Evolutionary conservation across 2,888 invertebrate genomes (phyloP).

Genomic region (Molanna angustata): DNA sequence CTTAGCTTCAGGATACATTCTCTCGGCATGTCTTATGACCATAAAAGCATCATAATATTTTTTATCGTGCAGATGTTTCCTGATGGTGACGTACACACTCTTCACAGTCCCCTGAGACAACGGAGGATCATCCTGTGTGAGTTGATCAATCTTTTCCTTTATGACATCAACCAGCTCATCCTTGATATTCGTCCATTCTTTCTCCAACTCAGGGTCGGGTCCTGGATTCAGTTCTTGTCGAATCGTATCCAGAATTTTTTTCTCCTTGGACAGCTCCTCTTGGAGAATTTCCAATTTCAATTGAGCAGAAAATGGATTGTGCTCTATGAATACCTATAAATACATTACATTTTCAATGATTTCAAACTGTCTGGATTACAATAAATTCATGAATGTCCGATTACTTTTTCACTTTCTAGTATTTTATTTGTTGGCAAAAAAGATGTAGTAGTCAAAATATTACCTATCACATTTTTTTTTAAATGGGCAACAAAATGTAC

Average conservation of each 20-base stretch:
- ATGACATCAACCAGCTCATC: slow-evolving; percentile 51
- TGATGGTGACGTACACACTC: slow-evolving; percentile 47
- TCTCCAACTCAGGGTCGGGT: slow-evolving; percentile 47
- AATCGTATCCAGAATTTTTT: slow-evolving; percentile 61
- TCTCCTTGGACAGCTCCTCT: slow-evolving; percentile 58
- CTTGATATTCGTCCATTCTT: slow-evolving; percentile 55
- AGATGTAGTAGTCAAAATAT: too few relatives aligned
- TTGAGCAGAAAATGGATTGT: slow-evolving; percentile 83
- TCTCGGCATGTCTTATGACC: slow-evolving; percentile 49
- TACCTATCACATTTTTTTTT: too few relatives aligned
- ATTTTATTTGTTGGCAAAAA: too few relatives aligned
- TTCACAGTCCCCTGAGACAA: slow-evolving; percentile 48
- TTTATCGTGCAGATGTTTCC: slow-evolving; percentile 47
- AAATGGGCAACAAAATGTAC: too few relatives aligned
- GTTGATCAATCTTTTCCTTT: slow-evolving; percentile 47
- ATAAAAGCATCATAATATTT: slow-evolving; percentile 55
- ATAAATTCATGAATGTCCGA: too few relatives aligned
- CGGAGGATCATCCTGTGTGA: slow-evolving; percentile 50
- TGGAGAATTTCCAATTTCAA: slow-evolving; percentile 58
- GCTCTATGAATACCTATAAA: slow-evolving; percentile 67
- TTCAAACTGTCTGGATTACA: too few relatives aligned
- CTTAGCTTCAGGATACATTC: slow-evolving; percentile 50
- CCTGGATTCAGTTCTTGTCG: slow-evolving; percentile 50
- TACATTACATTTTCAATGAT: too few relatives aligned
- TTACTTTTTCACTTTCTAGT: too few relatives aligned